phyloP scores from a whole-genome alignment of 1,140 invertebrate species.

The Nylanderia fulva region DNA sequence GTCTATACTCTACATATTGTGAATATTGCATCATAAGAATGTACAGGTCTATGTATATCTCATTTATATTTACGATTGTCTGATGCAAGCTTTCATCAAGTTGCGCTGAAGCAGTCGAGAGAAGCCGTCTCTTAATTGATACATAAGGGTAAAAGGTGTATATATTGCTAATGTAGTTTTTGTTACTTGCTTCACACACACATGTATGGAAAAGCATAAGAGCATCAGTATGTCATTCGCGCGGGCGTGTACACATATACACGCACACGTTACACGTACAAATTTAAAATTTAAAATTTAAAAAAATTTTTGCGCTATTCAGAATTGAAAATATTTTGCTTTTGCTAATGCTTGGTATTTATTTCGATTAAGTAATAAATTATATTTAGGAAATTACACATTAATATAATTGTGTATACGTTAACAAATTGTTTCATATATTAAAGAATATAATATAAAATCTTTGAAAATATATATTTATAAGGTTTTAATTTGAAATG shows the following conservation, averaged over 20 bases:
- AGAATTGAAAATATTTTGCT: background rate
- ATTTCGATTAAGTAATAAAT: no score
- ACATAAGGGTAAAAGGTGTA: background rate
- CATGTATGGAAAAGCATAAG: background rate
- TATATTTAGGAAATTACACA: no score
- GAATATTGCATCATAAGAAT: background rate
- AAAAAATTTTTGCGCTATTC: background rate
- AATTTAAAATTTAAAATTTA: background rate
- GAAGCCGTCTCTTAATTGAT: conserved; percentile 5
- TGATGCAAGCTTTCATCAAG: conserved; percentile 25
- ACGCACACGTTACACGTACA: no score
- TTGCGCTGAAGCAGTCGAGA: background rate
- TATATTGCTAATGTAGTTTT: background rate
- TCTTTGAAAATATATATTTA: background rate
- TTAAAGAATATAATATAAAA: background rate
- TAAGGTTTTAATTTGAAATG: background rate
- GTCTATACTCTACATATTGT: background rate
- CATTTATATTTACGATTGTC: conserved; percentile 24
- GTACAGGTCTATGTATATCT: background rate
- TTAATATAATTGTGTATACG: no score
- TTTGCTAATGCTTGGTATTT: background rate
- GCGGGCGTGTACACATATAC: no score
- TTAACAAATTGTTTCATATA: background rate
- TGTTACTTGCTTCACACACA: background rate
- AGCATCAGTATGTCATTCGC: no score